Conservation (phyloP, 2,888 invertebrate genomes). For the Anaspis maculata region DNA sequence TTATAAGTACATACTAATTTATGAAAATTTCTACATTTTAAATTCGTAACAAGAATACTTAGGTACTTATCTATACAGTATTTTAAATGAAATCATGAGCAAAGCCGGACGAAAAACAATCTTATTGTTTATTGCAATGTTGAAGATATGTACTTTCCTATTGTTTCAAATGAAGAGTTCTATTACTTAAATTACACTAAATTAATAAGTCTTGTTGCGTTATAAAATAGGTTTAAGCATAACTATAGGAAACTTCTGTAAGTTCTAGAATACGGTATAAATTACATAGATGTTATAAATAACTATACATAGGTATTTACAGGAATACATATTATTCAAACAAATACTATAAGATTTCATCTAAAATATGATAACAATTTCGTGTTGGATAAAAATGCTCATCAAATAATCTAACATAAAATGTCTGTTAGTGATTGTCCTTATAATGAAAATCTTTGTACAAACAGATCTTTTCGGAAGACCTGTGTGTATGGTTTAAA, state of each 20-base stretch:
- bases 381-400: constrained; percentile 14
- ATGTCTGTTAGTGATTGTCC: constrained; percentile 23
- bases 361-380: constrained; percentile 18
- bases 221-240: constrained; percentile 19
- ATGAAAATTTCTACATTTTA: constrained; percentile 28
- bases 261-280: constrained; percentile 27
- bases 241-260: constrained; percentile 21
- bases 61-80: constrained; percentile 27
- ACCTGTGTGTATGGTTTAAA: constrained; percentile 15
- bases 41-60: constrained; percentile 39
- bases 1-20: too few relatives aligned
- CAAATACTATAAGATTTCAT: constrained; percentile 18
- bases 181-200: constrained; percentile 6
- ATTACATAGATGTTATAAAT: constrained; percentile 35
- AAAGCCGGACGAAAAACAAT: constrained; percentile 11
- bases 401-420: constrained; percentile 5
- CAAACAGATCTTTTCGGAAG: too few relatives aligned
- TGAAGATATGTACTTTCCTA: constrained; percentile 32
- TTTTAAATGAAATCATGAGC: constrained; percentile 16
- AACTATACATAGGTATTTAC: constrained; percentile 45
- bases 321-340: constrained; percentile 26
- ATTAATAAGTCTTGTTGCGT: constrained; percentile 6
- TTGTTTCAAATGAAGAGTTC: constrained; percentile 10
- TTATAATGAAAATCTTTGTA: too few relatives aligned
- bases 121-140: constrained; percentile 29